Base-by-base conservation (phyloP, 2,888 invertebrate genomes). In the Tanypteryx hageni region DNA sequence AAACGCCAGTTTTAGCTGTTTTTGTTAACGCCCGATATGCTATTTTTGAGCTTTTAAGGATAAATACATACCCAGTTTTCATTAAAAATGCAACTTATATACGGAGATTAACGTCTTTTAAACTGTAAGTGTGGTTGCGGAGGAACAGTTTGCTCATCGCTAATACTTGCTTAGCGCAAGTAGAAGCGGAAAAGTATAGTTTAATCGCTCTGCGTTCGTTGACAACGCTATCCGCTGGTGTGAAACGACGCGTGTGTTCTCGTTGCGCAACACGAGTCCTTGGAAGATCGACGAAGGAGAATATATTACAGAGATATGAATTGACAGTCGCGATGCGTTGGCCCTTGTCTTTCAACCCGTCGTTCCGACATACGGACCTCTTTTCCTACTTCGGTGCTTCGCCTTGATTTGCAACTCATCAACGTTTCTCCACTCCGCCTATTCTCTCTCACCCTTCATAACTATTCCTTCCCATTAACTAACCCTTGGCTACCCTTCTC, bases 211-310 rank as follows among this genome's bases (percentile, higher is more conserved):
- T n/a, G n/a, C 83, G 57, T 83, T 83, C 56, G 44, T 83, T 83
- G n/a, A 56, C 56, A 83, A 56, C 56, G 4, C 16, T 31, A 16
- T 18, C 44, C 64, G 16, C 56, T 9, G n/a, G 11, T 14, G 27
- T 31, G 61, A n/a, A 31, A 5, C 31, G 61, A 61, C 9, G 86
- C 61, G 27, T 86, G 89, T 61, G 64, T 89, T 89, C 89, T 64
- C 61, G 64, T 89, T 89, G 89, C 89, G 89, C 64, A 89, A 89
- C 22, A 31, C 0, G 44, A 44, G 89, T 18, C 89, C 89, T 89
- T 89, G 89, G 61, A 89, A 83, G 27, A 44, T 56, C 44, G 64
- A n/a, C n/a, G 68, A 11, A 27, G 83, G 44, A 57, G n/a, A n/a
- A 64, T 64, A 16, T 64, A 16, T n/a, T 57, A 8, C 7, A 59